Evolutionary conservation across 2,113 vertebrate genomes (phyloP).

Genomic region (Tonatia bakeri): DNA sequence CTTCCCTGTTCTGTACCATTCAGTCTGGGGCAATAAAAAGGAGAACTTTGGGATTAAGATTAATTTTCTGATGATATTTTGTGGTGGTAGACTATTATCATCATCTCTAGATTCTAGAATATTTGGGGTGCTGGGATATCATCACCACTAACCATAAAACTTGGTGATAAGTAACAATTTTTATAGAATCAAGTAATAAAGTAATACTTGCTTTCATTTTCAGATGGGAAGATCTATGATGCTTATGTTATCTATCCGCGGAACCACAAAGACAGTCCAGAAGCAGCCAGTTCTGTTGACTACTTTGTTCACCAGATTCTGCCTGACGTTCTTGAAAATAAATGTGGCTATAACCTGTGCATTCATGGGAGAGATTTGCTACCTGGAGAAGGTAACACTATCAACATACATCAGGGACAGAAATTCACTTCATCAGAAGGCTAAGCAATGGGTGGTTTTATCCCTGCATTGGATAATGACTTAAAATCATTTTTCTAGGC

Average conservation of each 20-base stretch:
- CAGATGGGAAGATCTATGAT: constrained; percentile 91
- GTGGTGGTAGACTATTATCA: not conserved
- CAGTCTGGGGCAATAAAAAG: not conserved
- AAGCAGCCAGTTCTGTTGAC: constrained; percentile 75
- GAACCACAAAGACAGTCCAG: not conserved
- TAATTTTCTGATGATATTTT: not conserved
- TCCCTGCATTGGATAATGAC: not conserved
- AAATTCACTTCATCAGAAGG: not conserved
- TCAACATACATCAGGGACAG: not conserved
- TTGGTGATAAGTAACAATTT: not conserved
- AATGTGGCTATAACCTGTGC: constrained; percentile 89
- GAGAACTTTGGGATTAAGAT: not conserved
- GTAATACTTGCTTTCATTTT: constrained; percentile 32
- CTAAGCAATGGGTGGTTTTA: not conserved
- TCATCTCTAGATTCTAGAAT: not conserved
- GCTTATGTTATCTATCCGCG: constrained; percentile 90
- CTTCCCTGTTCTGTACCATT: not conserved
- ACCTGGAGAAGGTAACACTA: constrained; percentile 88
- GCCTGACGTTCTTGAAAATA: constrained; percentile 88
- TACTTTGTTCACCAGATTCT: constrained; percentile 87
- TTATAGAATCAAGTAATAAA: not conserved
- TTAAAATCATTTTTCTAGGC: not conserved
- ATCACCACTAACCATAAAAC: not conserved
- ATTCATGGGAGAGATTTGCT: constrained; percentile 88
- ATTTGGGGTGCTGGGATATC: not conserved